A percentile compares a stretch with the other conserved stretches of the same genome.
phyloP scores from a whole-genome alignment of 1,140 invertebrate genomes.

The Gryllus bimaculatus region DNA sequence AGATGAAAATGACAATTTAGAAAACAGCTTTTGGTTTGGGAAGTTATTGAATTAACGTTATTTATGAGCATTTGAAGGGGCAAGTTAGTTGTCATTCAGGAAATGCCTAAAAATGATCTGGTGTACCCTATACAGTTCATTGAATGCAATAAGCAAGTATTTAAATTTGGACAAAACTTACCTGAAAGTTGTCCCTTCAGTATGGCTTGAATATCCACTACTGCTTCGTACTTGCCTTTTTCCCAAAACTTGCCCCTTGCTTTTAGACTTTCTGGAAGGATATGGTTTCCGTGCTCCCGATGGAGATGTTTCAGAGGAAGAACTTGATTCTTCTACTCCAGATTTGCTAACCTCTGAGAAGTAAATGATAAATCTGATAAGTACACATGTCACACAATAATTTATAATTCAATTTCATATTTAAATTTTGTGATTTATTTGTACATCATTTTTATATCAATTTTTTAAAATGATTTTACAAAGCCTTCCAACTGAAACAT shows the following conservation, averaged over 20 bases:
- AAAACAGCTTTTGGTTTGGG: too few species aligned
- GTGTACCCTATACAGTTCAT: too few species aligned
- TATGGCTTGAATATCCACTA: slow-evolving; percentile 66
- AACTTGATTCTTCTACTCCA: slow-evolving; percentile 56
- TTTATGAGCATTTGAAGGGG: too few species aligned
- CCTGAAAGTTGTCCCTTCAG: slow-evolving; percentile 73
- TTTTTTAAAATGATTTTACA: too few species aligned
- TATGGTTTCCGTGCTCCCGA: slow-evolving; percentile 55
- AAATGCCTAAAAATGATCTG: too few species aligned
- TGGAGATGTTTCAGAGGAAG: slow-evolving; percentile 59
- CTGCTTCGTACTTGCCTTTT: slow-evolving; percentile 59
- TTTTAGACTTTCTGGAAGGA: slow-evolving; percentile 51
- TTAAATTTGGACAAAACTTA: slow-evolving; percentile 28
- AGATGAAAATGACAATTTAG: too few species aligned
- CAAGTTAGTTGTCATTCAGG: too few species aligned
- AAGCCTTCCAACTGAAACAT: too few species aligned
- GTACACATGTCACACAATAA: not conserved
- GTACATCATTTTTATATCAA: too few species aligned
- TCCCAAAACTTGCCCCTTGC: slow-evolving; percentile 41
- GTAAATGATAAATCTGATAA: not conserved
- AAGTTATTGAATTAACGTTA: too few species aligned
- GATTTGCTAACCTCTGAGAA: slow-evolving; percentile 20
- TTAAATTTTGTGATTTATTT: too few species aligned
- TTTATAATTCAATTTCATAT: not conserved
- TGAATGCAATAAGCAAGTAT: too few species aligned